Conservation (phyloP, 2,113 vertebrate genomes). For the Apus apus region DNA sequence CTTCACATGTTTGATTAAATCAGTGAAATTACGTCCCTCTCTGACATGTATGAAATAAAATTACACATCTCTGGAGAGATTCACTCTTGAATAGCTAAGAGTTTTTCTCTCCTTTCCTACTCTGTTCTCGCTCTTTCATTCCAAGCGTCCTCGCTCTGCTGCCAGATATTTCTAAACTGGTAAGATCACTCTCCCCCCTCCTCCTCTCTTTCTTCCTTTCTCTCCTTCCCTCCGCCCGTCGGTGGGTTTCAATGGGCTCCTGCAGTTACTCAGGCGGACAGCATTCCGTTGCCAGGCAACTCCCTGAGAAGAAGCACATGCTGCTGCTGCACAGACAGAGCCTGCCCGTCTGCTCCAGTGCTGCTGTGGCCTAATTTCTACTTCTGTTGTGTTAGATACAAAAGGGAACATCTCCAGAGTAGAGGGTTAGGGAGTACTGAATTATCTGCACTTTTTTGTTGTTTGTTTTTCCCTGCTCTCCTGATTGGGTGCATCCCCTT, state of each 20-base stretch:
- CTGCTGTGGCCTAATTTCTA: constrained; percentile 73
- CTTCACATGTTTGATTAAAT: neutral
- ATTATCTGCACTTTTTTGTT: constrained; percentile 38
- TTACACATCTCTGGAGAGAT: neutral
- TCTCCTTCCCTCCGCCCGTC: constrained; percentile 11
- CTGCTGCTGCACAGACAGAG: constrained; percentile 63
- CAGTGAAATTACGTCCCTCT: neutral
- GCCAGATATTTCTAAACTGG: constrained; percentile 48
- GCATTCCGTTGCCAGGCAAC: constrained; percentile 79
- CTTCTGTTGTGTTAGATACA: constrained; percentile 61
- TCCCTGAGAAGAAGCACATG: constrained; percentile 42
- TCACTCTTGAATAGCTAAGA: neutral
- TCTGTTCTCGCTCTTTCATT: constrained; percentile 30
- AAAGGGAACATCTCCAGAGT: constrained; percentile 65
- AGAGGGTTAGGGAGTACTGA: constrained; percentile 42
- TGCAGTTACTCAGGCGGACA: constrained; percentile 53
- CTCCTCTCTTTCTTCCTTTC: constrained; percentile 14
- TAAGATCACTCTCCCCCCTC: constrained; percentile 52
- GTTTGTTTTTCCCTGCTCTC: constrained; percentile 14
- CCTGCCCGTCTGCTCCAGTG: constrained; percentile 63
- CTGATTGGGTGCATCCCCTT: neutral
- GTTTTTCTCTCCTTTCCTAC: constrained; percentile 3
- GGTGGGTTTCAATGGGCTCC: constrained; percentile 60
- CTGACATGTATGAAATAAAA: neutral
- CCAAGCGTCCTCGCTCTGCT: neutral